Conservation (phyloP, 1,140 invertebrate species). For the Condylostylus longicornis region DNA sequence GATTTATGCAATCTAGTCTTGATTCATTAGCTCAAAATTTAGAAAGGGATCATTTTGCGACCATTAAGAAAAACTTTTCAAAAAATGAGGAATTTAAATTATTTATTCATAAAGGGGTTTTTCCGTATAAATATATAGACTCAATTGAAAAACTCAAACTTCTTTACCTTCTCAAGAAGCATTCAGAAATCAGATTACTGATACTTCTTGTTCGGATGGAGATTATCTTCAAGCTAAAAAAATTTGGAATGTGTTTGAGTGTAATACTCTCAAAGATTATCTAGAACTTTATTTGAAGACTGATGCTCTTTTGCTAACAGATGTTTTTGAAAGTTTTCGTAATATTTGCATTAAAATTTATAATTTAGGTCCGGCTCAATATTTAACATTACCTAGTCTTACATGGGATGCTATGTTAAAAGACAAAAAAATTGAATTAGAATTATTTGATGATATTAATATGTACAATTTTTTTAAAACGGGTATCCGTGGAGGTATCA, state of each 20-base stretch:
- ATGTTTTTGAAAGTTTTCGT: conserved; percentile 20
- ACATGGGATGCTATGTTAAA: no score
- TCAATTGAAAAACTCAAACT: no score
- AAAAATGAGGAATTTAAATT: no score
- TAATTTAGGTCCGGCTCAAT: conserved; percentile 1
- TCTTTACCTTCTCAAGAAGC: background rate
- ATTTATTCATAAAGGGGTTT: no score
- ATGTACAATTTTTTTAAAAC: no score
- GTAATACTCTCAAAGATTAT: conserved; percentile 15
- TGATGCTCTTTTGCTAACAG: conserved; percentile 14
- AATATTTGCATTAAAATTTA: conserved; percentile 4
- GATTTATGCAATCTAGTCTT: no score
- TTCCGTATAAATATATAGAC: no score
- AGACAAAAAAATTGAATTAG: no score
- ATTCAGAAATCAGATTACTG: background rate
- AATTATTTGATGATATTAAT: no score
- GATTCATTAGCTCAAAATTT: no score
- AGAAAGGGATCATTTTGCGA: background rate
- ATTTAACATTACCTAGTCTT: conserved; percentile 2
- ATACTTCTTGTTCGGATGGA: background rate
- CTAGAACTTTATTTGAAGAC: conserved; percentile 13
- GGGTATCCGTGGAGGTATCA: no score
- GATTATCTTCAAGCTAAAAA: conserved; percentile 8
- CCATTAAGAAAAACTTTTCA: background rate
- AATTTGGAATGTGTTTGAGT: conserved; percentile 9